phyloP scores from a whole-genome alignment of 2,113 vertebrate genomes.

The Eidolon helvum region DNA sequence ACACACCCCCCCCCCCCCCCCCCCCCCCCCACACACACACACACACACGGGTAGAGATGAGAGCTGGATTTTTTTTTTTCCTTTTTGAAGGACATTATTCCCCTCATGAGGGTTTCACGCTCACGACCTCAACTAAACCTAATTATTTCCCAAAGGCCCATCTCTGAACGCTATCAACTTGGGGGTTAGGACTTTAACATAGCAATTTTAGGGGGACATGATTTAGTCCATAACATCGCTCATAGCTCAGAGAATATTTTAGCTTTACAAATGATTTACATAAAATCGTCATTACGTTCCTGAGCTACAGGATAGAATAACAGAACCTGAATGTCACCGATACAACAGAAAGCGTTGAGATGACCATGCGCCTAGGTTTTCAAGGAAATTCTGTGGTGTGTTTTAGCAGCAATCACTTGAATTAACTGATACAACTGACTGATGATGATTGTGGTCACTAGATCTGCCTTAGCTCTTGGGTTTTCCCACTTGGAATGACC shows the following conservation, averaged over 20 bases:
- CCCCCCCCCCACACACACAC: neutral
- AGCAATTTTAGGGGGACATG: fast-evolving
- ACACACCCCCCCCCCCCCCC: too few species aligned
- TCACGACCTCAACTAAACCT: neutral
- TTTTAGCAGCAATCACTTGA: neutral
- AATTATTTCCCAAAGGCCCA: neutral
- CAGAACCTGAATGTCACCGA: neutral
- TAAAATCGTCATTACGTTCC: neutral
- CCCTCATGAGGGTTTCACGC: neutral
- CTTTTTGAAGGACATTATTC: neutral
- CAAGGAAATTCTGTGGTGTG: neutral
- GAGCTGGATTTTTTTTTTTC: neutral
- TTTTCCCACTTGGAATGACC: neutral
- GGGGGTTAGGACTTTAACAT: neutral
- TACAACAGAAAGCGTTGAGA: neutral
- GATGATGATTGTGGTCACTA: too few species aligned
- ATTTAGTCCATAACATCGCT: neutral
- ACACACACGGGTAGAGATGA: neutral
- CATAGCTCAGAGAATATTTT: neutral
- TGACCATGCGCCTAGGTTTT: neutral
- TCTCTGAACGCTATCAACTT: neutral
- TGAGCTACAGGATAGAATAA: neutral
- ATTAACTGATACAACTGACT: neutral
- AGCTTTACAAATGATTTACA: neutral
- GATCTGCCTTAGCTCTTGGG: neutral